Conservation (phyloP, 2,888 invertebrate species). For the Gari tellinella region DNA sequence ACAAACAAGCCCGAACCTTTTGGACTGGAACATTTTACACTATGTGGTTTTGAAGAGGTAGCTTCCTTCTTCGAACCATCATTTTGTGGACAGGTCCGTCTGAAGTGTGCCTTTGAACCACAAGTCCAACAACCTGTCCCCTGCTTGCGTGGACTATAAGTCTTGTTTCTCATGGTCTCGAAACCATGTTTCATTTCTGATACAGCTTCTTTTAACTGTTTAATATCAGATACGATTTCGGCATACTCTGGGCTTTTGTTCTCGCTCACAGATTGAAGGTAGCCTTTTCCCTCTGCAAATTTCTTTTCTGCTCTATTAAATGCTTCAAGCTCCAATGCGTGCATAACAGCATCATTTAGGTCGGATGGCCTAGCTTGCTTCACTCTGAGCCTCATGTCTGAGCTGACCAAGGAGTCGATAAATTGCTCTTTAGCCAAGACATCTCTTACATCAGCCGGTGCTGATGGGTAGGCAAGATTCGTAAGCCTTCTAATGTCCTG, state of each 20-base stretch:
- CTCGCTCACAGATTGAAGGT: not conserved
- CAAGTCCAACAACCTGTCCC: not conserved
- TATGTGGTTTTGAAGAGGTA: not conserved
- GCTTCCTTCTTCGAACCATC: not conserved
- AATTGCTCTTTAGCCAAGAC: no score
- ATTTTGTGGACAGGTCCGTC: not conserved
- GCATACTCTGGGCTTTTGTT: no score
- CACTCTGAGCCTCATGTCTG: no score
- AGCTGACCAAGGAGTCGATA: no score
- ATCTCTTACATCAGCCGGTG: not conserved
- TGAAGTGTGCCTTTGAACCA: not conserved
- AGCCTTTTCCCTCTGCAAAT: not conserved
- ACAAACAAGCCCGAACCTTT: no score
- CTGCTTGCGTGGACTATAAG: not conserved
- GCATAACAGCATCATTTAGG: no score
- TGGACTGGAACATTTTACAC: constrained; percentile 1
- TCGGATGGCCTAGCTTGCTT: constrained; percentile 1
- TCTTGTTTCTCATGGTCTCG: not conserved
- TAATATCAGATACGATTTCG: constrained; percentile 7
- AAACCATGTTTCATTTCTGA: constrained; percentile 1
- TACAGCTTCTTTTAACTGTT: constrained; percentile 2
- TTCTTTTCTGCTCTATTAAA: no score
- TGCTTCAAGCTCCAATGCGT: no score
- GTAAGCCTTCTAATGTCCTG: not conserved
- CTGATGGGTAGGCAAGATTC: not conserved